Evolutionary conservation across 2,113 vertebrate genomes (phyloP), one percentile per base, ranked within the genome.

Genomic region (Trematomus loennbergii): DNA sequence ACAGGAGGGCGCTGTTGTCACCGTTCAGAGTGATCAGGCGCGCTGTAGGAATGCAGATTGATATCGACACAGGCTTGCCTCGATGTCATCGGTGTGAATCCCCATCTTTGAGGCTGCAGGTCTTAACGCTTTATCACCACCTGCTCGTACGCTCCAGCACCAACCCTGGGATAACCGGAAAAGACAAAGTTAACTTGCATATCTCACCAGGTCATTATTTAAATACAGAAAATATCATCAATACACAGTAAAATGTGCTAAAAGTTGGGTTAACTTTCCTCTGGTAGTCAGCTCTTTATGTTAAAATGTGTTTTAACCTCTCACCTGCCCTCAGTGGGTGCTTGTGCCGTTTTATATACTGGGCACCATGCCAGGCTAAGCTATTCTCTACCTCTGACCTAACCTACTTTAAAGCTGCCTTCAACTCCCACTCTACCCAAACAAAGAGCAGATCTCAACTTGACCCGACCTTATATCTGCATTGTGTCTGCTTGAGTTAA

Each of bases 81-180:
- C 63, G 12, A 57, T 50, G 62, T 59, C 53, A 67, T 83, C 63
- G 9, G 67, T 53, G 20, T 71, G 69, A 55, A 81, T 62, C 71
- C 74, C 12, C 69, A 63, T 49, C 36, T 43, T 64, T 70, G 53
- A 58, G 67, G 72, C 64, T 77, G 50, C 22, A 52, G n/a, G n/a
- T 54, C 79, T 40, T 93, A 96, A 74, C 94, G 95, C 85, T 95
- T 96, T 1, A 96, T 96, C 87, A 99, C 98, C 69, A 99, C 98
- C 93, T 98, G 98, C 86, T 99, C 98, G 15, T 98, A 99, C 0
- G 97, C 95, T 88, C 97, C 98, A 67, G 96, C 97, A n/a, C 96
- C 97, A 15, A 87, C 96, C 91, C 98, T 99, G 88, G 58, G 90
- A 75, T 9, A 36, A 77, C n/a, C 71, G 6, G 12, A 71, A 43